Evolutionary conservation across 2,888 invertebrate genomes (phyloP), one percentile per base, ranked within the genome.

Genomic region (Brenthis daphne): DNA sequence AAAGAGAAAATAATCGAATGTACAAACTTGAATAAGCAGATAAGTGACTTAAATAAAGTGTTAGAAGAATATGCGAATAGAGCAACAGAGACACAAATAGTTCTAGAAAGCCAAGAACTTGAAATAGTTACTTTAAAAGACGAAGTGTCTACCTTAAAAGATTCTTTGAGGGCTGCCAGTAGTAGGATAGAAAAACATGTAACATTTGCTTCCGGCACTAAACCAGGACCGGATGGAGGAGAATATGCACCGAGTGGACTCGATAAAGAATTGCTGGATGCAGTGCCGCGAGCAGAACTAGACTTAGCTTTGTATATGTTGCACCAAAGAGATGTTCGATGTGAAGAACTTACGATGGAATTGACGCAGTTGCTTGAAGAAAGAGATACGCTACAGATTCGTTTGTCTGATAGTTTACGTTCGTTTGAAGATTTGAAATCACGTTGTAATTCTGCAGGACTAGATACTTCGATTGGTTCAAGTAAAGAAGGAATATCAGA

Each of bases 311-410:
- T 97, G 55, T 97, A 97, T 80, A 96, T 97, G 95, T 88, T 98
- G 64, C 97, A 98, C 83, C 97, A 97, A 80, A 94, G 97, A 74
- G 97, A 98, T 76, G 96, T 97, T 69, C 94, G 97, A 1, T 97
- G 97, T 82, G 97, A 98, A 80, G 97, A 98, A 84, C 92, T 98
- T 70, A 97, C 97, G 0, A 94, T 96, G 79, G 98, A 98, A 83
- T 89, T 98, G 64, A 96, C 96, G 74, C 96, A 95, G 84, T 87
- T 98, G 57, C 86, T 98, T 58, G 97, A 97, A 84, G 98, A 98
- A 84, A 94, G 98, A 65, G 98, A 98, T 80, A 96, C 96, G 0
- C 85, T 98, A 65, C 98, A 98, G 79, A 85, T 98, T 70, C 95
- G 96, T 74, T 87, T 98, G 8, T 97, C 97, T 0, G 96, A 97